Base-by-base conservation (phyloP, 1,140 invertebrate genomes). In the Streblospio benedicti region DNA sequence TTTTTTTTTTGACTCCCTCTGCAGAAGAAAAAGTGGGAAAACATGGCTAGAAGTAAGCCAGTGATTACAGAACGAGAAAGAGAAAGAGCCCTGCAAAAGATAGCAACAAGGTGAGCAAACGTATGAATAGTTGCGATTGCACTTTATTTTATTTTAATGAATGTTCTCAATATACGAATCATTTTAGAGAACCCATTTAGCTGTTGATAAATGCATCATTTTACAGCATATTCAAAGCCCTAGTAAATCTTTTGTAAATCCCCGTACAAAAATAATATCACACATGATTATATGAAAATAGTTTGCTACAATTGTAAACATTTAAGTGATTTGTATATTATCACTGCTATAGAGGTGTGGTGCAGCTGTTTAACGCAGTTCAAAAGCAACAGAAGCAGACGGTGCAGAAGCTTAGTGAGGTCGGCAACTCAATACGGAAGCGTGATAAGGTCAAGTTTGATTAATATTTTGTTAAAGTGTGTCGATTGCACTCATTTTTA, bases 321-420 rank as follows among this genome's bases (percentile, higher is more conserved):
- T n/a, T n/a, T n/a, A n/a, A n/a, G n/a, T n/a, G n/a, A n/a, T n/a
- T 2, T 16, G 30, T 32, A 2, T 23, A 18, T 67, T 65, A n/a
- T n/a, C n/a, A n/a, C n/a, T 68, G 64, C 79, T 77, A 32, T 65
- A 91, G 87, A 72, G 91, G 91, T 70, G 89, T 93, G 3, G 89
- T 94, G 0, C 89, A 93, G 73, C 78, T 95, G 63, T 95, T 94
- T 65, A 94, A 94, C 82, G 87, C 90, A 25, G 91, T 94, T 0
- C 83, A 82, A 70, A 82, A 86, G 65, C 91, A 93, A 76, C 90
- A 93, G 74, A 87, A 85, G 72, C 82, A 84, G 52, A 79, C 92
- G 51, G 83, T 87, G 52, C 82, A 83, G 53, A 85, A 90, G 76
- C 72, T 93, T 60, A 77, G 83, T 43, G 80, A 84, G 60, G 88